phyloP scores from a whole-genome alignment of 2,797 vertebrate species.

The Uromys caudimaculatus region DNA sequence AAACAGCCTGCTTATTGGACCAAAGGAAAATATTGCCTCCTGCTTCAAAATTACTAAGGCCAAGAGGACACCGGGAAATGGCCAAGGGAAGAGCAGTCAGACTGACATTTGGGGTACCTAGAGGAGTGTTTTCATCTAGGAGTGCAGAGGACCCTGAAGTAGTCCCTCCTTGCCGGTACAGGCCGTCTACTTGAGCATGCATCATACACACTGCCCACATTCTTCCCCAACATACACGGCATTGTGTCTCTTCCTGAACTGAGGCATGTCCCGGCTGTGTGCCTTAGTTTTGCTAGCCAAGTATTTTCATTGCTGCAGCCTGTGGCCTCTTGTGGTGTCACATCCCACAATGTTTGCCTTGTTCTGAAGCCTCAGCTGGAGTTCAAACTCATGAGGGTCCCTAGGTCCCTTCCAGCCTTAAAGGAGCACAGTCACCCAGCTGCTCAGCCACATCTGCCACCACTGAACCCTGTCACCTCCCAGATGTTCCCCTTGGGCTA shows the following conservation, averaged over 20 bases:
- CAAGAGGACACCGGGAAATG: not conserved
- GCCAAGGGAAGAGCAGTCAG: not conserved
- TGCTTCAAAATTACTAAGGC: not conserved
- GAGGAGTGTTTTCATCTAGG: not conserved
- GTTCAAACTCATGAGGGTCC: not conserved
- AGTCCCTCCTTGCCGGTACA: not conserved
- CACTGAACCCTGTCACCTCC: not conserved
- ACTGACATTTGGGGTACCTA: not conserved
- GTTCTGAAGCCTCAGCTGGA: not conserved
- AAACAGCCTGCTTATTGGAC: not conserved
- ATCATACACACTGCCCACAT: too few relatives aligned
- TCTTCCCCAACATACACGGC: not conserved
- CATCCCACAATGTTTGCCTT: not conserved
- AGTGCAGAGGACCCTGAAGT: not conserved
- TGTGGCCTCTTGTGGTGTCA: not conserved
- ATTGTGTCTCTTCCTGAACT: not conserved
- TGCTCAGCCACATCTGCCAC: not conserved
- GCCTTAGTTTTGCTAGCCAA: too few relatives aligned
- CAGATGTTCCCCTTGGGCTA: not conserved
- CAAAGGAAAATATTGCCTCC: not conserved
- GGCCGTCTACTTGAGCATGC: too few relatives aligned
- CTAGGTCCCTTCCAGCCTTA: not conserved
- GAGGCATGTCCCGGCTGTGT: not conserved
- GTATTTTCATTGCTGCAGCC: not conserved
- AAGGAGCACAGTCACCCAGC: not conserved